Evolutionary conservation across 2,888 invertebrate genomes (phyloP).

Genomic region (Gymnosoma rotundatum): DNA sequence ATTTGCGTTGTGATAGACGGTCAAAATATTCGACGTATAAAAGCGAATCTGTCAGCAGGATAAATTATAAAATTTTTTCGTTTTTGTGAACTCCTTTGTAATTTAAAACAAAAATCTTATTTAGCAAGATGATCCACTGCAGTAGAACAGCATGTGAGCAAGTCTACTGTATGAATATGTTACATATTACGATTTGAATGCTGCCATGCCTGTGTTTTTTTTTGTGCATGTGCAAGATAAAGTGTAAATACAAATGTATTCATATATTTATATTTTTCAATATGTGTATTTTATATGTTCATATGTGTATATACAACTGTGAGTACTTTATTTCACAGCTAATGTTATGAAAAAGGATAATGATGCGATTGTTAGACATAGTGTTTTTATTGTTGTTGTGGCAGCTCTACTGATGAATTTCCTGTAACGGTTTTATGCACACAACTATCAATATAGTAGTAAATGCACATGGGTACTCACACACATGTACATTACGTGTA

Average conservation of each 20-base stretch:
- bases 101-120: constrained; percentile 32
- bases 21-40: no score
- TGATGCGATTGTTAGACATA: constrained; percentile 66
- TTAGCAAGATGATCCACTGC: constrained; percentile 31
- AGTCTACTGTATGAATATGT: constrained; percentile 35
- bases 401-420: constrained; percentile 68
- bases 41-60: no score
- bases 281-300: background rate
- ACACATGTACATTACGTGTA: background rate
- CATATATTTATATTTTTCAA: background rate
- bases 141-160: constrained; percentile 46
- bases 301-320: constrained; percentile 11
- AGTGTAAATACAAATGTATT: constrained; percentile 20
- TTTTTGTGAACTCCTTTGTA: no score
- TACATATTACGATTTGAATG: background rate
- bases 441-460: constrained; percentile 28
- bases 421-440: constrained; percentile 64
- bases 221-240: constrained; percentile 3
- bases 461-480: background rate
- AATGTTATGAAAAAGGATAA: constrained; percentile 68
- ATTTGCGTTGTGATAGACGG: no score
- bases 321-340: constrained; percentile 53
- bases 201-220: background rate
- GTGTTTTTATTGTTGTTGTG: constrained; percentile 43
- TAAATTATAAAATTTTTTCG: no score